These are phyloP conservation scores for Rhagoletis pomonella DNA, from an alignment of 1,140 invertebrate genomes.

Conservation along the genomic window DNA sequence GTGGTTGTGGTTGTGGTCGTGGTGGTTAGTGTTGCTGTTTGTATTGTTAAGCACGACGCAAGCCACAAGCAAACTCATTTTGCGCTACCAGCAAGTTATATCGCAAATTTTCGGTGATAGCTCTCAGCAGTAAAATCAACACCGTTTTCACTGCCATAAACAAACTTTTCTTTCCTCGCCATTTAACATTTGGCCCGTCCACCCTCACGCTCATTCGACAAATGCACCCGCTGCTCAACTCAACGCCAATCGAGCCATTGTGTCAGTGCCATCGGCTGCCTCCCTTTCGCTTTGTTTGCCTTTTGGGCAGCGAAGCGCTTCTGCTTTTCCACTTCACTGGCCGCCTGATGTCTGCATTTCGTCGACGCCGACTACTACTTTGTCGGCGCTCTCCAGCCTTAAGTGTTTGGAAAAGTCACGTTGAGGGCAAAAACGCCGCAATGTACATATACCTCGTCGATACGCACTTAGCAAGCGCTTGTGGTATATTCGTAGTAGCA, in stretches of 20 bases:
- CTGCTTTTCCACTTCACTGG: conserved; percentile 47
- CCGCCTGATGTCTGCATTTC: conserved; percentile 35
- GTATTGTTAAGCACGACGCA: background rate
- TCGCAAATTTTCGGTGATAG: background rate
- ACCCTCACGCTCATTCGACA: background rate
- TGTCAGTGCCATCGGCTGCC: too few species aligned
- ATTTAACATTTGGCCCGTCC: conserved; percentile 44
- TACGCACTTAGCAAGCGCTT: too few species aligned
- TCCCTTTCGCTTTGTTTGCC: conserved; percentile 20
- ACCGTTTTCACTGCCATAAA: conserved; percentile 13
- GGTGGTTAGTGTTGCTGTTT: background rate
- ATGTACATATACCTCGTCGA: too few species aligned
- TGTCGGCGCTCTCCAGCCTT: background rate
- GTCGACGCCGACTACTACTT: background rate
- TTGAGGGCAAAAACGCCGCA: background rate
- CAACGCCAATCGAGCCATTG: background rate
- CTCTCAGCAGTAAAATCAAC: conserved; percentile 33
- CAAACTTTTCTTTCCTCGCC: conserved; percentile 40
- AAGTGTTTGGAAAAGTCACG: background rate
- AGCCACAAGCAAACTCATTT: conserved; percentile 11
- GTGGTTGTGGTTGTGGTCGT: background rate
- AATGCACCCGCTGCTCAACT: background rate
- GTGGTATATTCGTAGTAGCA: background rate
- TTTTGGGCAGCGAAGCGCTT: conserved; percentile 45
- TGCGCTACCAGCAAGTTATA: background rate